Evolutionary conservation across 2,888 invertebrate genomes (phyloP).

Genomic region (Pyrrhosoma nymphula): DNA sequence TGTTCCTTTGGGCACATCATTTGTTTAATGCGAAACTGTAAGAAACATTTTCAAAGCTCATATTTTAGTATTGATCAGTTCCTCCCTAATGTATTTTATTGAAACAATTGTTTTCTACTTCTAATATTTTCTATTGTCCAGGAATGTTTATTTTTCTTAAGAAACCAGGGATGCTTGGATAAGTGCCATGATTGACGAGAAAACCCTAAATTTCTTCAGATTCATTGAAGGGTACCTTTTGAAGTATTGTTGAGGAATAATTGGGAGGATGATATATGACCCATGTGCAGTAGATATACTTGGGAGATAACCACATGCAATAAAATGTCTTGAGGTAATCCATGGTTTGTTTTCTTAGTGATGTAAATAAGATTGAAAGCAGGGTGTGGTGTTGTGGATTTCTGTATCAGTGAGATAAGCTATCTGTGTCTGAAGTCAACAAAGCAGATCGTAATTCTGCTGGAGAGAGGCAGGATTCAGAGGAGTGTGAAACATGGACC

Average conservation of each 20-base stretch:
- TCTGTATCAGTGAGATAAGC: constrained; percentile 12
- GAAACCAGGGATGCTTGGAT: no score
- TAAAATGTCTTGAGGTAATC: neutral
- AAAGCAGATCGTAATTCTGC: neutral
- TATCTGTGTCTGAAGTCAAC: neutral
- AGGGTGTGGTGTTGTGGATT: constrained; percentile 4
- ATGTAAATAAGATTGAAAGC: constrained; percentile 17
- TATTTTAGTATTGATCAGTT: no score
- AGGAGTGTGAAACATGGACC: neutral
- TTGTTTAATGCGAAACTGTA: no score
- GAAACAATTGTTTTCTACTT: no score
- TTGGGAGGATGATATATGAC: neutral
- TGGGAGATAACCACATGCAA: neutral
- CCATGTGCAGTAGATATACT: neutral
- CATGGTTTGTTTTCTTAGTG: neutral
- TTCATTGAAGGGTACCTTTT: no score
- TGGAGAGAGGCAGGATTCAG: neutral
- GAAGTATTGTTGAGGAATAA: neutral
- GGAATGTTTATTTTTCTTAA: no score
- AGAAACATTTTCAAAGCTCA: no score
- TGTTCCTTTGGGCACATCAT: no score
- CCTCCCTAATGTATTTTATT: no score
- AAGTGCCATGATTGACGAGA: no score
- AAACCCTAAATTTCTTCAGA: no score
- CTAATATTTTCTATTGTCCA: no score